Evolutionary conservation across 2,113 vertebrate species (phyloP).

Genomic region (Pedetes capensis): DNA sequence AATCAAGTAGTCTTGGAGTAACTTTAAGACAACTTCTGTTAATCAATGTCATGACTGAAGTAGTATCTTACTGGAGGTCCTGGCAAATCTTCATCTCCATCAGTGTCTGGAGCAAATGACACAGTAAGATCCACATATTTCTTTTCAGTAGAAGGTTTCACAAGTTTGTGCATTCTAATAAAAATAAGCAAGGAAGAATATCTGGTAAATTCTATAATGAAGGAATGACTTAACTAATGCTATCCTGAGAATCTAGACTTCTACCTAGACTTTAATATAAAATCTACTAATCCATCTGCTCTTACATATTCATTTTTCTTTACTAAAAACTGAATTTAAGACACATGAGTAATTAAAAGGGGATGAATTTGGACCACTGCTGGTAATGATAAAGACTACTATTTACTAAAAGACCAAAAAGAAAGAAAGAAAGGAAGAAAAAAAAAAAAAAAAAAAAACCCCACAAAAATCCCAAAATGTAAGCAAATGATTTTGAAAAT

Average conservation of each 20-base stretch:
- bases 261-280: slow-evolving; percentile 17
- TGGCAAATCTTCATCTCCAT: slow-evolving; percentile 95
- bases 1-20: slow-evolving; percentile 69
- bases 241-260: not conserved
- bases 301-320: not conserved
- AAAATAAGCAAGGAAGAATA: slow-evolving; percentile 63
- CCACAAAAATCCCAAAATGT: not conserved
- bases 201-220: slow-evolving; percentile 20
- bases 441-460: no score
- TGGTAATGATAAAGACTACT: slow-evolving; percentile 14
- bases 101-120: slow-evolving; percentile 94
- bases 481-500: slow-evolving; percentile 40
- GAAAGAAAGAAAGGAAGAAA: no score
- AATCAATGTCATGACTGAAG: slow-evolving; percentile 88
- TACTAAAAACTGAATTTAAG: slow-evolving; percentile 20
- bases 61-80: slow-evolving; percentile 97
- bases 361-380: not conserved
- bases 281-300: slow-evolving; percentile 10
- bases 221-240: not conserved
- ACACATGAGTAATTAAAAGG: not conserved
- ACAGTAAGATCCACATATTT: slow-evolving; percentile 97
- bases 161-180: slow-evolving; percentile 97
- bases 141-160: slow-evolving; percentile 93
- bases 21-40: slow-evolving; percentile 74
- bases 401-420: not conserved